A percentile compares a stretch with the other conserved stretches of the same genome.
These are phyloP conservation scores for Nomada fabriciana DNA, from an alignment of 2,888 invertebrate genomes.

Conservation along the genomic window DNA sequence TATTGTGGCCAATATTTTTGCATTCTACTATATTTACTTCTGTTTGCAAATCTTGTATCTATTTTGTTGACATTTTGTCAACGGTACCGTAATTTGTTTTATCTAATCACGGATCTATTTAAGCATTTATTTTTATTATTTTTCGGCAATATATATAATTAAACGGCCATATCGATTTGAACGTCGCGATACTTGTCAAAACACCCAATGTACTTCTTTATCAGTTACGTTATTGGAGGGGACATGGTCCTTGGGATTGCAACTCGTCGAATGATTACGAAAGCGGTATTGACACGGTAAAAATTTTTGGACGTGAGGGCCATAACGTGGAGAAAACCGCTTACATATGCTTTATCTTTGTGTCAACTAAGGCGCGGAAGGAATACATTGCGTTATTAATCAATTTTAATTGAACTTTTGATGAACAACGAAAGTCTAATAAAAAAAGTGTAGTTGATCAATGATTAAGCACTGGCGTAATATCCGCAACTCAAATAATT, in stretches of 20 bases:
- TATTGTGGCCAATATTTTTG: background rate
- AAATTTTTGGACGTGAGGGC: slow-evolving; percentile 50
- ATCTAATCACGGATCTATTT: background rate
- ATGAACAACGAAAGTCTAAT: background rate
- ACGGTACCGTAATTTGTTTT: background rate
- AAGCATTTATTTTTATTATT: background rate
- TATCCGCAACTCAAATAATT: slow-evolving; percentile 50
- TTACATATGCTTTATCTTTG: slow-evolving; percentile 49
- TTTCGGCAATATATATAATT: background rate
- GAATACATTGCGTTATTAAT: slow-evolving; percentile 37
- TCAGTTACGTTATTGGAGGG: background rate
- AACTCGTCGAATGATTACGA: slow-evolving; percentile 39
- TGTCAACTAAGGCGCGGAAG: slow-evolving; percentile 39
- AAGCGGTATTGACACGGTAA: slow-evolving; percentile 41
- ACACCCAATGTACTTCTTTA: background rate
- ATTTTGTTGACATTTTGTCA: background rate
- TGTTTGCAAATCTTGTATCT: background rate
- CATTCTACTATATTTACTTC: background rate
- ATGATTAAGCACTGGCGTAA: slow-evolving; percentile 63
- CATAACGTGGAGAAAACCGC: slow-evolving; percentile 16
- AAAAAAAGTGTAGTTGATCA: slow-evolving; percentile 51
- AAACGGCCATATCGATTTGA: background rate
- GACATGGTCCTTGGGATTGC: slow-evolving; percentile 28
- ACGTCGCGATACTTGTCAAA: background rate
- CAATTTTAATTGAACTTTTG: background rate